Percentiles rank a stretch among this genome's conserved stretches.
These are phyloP conservation scores for Zoroaster sp. DNA, from an alignment of 53 echinoderm and acorn worm species.

Conservation along the genomic window DNA sequence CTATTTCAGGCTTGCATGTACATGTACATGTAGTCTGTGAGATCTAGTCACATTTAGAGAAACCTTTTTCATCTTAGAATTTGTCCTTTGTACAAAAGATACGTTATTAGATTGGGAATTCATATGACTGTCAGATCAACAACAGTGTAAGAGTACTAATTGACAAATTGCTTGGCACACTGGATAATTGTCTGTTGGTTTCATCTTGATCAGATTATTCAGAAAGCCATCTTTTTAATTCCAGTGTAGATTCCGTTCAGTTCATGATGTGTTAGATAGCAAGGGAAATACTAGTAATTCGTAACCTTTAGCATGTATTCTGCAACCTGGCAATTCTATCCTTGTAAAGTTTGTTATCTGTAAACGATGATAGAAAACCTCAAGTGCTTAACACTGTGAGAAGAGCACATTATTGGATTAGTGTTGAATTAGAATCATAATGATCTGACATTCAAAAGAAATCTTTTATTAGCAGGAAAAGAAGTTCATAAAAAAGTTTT, in stretches of 20 bases:
- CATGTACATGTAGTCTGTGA: background rate
- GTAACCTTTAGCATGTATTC: too few species aligned
- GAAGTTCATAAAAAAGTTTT: too few species aligned
- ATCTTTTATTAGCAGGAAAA: too few species aligned
- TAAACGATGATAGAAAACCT: background rate
- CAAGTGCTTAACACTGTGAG: slow-evolving; percentile 16
- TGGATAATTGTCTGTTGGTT: background rate
- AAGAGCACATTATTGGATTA: slow-evolving; percentile 9
- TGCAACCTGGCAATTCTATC: too few species aligned
- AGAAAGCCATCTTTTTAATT: background rate
- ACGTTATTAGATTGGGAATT: background rate
- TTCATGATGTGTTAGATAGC: background rate
- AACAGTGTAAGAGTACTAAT: background rate
- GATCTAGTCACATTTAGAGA: background rate
- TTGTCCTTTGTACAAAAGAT: background rate
- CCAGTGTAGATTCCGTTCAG: background rate
- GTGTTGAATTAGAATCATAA: background rate
- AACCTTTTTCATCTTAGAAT: background rate
- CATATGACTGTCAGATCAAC: background rate
- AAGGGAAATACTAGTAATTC: too few species aligned
- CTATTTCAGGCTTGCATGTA: background rate
- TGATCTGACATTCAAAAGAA: background rate
- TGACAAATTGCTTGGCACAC: background rate
- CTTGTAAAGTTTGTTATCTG: background rate
- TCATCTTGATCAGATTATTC: background rate